Conservation (phyloP, 2,888 invertebrate genomes). For the Pyrocoelia pectoralis region DNA sequence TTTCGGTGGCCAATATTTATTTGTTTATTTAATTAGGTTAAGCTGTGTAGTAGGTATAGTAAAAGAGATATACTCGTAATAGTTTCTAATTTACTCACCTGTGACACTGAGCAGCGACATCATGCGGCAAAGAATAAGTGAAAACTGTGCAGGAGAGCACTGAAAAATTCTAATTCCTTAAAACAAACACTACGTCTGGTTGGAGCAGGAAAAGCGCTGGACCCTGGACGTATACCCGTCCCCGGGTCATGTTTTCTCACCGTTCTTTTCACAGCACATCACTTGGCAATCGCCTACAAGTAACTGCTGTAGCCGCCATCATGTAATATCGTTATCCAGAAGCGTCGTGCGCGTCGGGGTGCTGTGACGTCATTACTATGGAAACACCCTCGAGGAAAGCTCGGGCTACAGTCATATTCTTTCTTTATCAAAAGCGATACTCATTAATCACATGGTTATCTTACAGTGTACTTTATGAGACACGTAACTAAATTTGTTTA, state of each 20-base stretch:
- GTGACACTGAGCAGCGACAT: constrained; percentile 56
- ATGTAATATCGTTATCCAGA: constrained; percentile 39
- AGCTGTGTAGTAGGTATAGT: background rate
- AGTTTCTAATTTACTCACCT: constrained; percentile 44
- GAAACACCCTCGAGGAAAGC: constrained; percentile 50
- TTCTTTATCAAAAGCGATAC: constrained; percentile 36
- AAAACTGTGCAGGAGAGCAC: constrained; percentile 38
- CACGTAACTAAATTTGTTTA: background rate
- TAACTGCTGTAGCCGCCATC: constrained; percentile 46
- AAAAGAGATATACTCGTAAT: background rate
- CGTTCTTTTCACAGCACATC: constrained; percentile 39
- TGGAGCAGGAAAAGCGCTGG: constrained; percentile 33
- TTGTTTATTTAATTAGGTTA: background rate
- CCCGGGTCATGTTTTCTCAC: constrained; percentile 41
- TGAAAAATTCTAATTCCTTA: constrained; percentile 38
- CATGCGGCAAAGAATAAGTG: constrained; percentile 45
- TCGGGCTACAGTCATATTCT: constrained; percentile 43
- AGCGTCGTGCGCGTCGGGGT: constrained; percentile 49
- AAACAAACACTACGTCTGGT: constrained; percentile 41
- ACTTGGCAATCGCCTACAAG: constrained; percentile 32
- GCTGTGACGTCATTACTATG: constrained; percentile 58
- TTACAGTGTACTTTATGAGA: background rate
- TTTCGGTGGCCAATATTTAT: background rate
- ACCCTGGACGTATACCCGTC: constrained; percentile 39
- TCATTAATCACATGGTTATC: constrained; percentile 32